Evolutionary conservation across 2,888 invertebrate species (phyloP).

Genomic region (Sinohyriopsis cumingii): DNA sequence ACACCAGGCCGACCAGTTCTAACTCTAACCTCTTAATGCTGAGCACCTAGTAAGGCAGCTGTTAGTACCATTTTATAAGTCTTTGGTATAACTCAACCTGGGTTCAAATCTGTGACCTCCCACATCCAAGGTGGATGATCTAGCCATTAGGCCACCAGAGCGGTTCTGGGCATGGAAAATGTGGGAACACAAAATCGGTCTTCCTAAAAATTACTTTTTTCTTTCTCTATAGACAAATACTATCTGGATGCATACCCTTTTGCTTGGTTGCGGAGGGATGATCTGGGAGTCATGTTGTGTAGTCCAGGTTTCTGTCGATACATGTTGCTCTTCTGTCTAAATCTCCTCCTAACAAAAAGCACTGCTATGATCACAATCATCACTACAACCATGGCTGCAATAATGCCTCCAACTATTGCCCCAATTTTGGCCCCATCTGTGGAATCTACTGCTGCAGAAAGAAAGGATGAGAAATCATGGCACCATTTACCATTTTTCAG

Average conservation of each 20-base stretch:
- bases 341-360: slow-evolving; percentile 38
- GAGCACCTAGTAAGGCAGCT: no score
- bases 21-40: no score
- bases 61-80: no score
- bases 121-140: no score
- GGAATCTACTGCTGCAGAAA: slow-evolving; percentile 26
- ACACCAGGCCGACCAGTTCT: no score
- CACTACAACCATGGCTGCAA: slow-evolving; percentile 35
- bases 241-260: slow-evolving; percentile 13
- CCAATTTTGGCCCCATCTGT: slow-evolving; percentile 28
- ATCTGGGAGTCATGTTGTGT: slow-evolving; percentile 21
- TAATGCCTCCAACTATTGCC: slow-evolving; percentile 39
- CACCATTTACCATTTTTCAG: neutral
- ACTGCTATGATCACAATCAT: slow-evolving; percentile 35
- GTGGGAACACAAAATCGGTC: no score
- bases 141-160: no score
- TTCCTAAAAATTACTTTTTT: no score
- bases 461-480: neutral
- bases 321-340: slow-evolving; percentile 44
- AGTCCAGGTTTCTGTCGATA: slow-evolving; percentile 32
- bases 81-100: no score
- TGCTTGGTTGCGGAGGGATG: slow-evolving; percentile 15
- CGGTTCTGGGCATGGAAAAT: no score
- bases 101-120: no score
- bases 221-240: no score